Evolutionary conservation across 2,888 invertebrate genomes (phyloP).

Genomic region (Mythimna albipuncta): DNA sequence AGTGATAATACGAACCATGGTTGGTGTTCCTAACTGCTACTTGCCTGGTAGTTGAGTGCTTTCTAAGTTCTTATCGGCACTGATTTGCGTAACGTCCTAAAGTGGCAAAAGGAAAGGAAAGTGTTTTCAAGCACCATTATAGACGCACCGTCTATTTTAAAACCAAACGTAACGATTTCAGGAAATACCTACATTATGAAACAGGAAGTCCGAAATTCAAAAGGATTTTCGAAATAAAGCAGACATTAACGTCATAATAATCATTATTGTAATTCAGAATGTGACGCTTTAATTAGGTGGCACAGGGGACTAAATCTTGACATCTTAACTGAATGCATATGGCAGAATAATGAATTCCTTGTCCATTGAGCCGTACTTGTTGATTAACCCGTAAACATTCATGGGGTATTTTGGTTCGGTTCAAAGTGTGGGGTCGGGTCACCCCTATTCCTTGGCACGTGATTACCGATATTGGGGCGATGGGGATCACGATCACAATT

Average conservation of each 20-base stretch:
- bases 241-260: constrained; percentile 44
- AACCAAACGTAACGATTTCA: constrained; percentile 9
- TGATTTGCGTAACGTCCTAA: constrained; percentile 3
- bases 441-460: constrained; percentile 81
- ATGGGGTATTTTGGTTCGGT: constrained; percentile 80
- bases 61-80: constrained; percentile 19
- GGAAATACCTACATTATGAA: constrained; percentile 16
- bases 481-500: constrained; percentile 85
- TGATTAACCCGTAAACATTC: constrained; percentile 84
- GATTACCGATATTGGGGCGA: constrained; percentile 85
- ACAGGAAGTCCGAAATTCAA: constrained; percentile 25
- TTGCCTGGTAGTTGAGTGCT: background rate
- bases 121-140: background rate
- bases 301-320: constrained; percentile 45
- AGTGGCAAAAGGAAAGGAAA: background rate
- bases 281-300: constrained; percentile 46
- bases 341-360: constrained; percentile 75
- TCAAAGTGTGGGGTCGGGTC: constrained; percentile 77
- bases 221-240: constrained; percentile 34
- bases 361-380: constrained; percentile 72
- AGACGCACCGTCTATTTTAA: constrained; percentile 32
- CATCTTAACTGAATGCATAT: constrained; percentile 65
- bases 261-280: constrained; percentile 48
- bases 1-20: background rate
- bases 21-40: constrained; percentile 3